Base-by-base conservation (phyloP, 92 coral and sea anemone species). In the Ricordea florida region DNA sequence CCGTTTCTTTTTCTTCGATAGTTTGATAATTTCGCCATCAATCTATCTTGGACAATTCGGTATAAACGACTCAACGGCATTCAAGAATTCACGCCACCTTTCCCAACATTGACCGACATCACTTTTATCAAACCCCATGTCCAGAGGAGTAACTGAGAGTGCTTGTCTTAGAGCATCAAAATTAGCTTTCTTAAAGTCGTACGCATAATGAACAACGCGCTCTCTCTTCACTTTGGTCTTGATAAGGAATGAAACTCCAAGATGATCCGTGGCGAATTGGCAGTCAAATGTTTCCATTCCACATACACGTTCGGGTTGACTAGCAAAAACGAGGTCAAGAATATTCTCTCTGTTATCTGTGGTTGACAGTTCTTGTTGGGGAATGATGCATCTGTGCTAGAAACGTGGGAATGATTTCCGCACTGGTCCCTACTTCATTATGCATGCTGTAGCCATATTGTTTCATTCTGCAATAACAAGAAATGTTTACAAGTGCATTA, bases 371-470 rank as follows among this genome's bases (percentile, higher is more conserved):
- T 53, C 89, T 77, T 18, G 84, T 84, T 8, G 84, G 69, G 29
- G 46, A 27, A 50, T 67, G 62, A 33, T 84, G 76, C 36, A 84
- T 76, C 26, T 77, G 84, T 16, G 72, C 69, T 56, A 68, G 49
- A 13, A 84, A 84, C 9, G 74, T 27, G 57, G 66, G 79, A 27
- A 40, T 84, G 40, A 84, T 49, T n/a, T n/a, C n/a, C n/a, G n/a
- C n/a, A n/a, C n/a, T n/a, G n/a, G n/a, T n/a, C n/a, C n/a, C n/a
- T n/a, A n/a, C n/a, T n/a, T n/a, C n/a, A n/a, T n/a, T n/a, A n/a
- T n/a, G n/a, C n/a, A n/a, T n/a, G n/a, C n/a, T n/a, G n/a, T n/a
- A n/a, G n/a, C n/a, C n/a, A n/a, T n/a, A n/a, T n/a, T n/a, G n/a
- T n/a, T n/a, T n/a, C n/a, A n/a, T n/a, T n/a, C n/a, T n/a, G n/a